Percentiles rank a stretch among this genome's conserved stretches.
These are phyloP conservation scores for Ibycter americanus DNA, from an alignment of 2,797 vertebrate species.

Conservation along the genomic window DNA sequence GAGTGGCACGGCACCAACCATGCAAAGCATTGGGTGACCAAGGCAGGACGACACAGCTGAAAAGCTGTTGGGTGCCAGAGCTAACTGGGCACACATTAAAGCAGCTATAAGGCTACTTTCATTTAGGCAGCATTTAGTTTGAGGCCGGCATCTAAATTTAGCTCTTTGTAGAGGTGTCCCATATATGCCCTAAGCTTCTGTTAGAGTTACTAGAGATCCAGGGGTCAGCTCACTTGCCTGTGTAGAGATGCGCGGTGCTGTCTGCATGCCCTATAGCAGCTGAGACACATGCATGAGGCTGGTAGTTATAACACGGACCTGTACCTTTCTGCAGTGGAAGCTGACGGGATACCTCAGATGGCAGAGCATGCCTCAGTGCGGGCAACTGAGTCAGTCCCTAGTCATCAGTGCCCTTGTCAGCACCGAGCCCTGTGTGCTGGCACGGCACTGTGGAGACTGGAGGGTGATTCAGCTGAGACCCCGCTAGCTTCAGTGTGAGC, in stretches of 20 bases:
- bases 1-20: background rate
- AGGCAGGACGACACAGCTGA: background rate
- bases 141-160: background rate
- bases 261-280: background rate
- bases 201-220: background rate
- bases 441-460: background rate
- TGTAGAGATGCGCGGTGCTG: background rate
- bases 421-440: background rate
- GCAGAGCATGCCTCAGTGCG: background rate
- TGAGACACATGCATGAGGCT: fast-evolving
- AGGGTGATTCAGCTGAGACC: background rate
- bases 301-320: background rate
- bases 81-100: background rate
- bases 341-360: background rate
- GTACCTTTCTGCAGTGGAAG: background rate
- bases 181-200: background rate
- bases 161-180: background rate
- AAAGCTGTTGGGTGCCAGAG: background rate
- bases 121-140: background rate
- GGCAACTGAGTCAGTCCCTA: background rate
- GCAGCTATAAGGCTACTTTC: background rate
- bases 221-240: background rate
- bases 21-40: fast-evolving
- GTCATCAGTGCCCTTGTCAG: background rate
- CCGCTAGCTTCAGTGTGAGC: background rate